Conservation (phyloP, 1,140 invertebrate genomes). For the Drosophila pruinosa region DNA sequence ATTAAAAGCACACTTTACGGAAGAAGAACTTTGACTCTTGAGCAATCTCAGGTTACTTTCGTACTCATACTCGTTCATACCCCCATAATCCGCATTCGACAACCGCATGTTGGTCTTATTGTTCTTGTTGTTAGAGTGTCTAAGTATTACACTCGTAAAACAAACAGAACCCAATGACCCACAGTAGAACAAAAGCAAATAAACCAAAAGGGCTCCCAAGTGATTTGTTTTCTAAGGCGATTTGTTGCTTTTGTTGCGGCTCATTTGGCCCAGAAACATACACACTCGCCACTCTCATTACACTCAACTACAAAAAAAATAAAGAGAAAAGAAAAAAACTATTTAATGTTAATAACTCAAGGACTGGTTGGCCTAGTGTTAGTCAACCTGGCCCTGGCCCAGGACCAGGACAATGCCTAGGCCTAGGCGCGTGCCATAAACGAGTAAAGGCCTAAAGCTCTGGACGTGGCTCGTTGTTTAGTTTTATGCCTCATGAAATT, state of each 20-base stretch:
- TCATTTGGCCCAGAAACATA: slow-evolving; percentile 56
- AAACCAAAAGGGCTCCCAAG: slow-evolving; percentile 48
- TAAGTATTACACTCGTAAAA: slow-evolving; percentile 26
- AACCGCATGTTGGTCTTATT: not conserved
- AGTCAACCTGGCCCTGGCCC: slow-evolving; percentile 4
- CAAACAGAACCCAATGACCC: slow-evolving; percentile 27
- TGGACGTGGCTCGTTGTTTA: slow-evolving; percentile 38
- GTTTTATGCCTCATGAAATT: slow-evolving; percentile 73
- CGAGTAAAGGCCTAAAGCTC: slow-evolving; percentile 5
- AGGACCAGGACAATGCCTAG: too few relatives aligned
- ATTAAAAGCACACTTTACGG: not conserved
- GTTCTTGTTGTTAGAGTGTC: slow-evolving; percentile 5
- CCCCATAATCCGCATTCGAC: slow-evolving; percentile 1
- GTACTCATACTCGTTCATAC: not conserved
- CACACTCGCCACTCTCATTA: not conserved
- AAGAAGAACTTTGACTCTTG: slow-evolving; percentile 20
- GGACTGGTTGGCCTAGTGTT: slow-evolving; percentile 48
- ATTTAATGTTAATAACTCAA: slow-evolving; percentile 73
- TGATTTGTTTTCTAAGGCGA: slow-evolving; percentile 52
- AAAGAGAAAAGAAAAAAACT: too few relatives aligned
- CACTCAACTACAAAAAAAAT: slow-evolving; percentile 15
- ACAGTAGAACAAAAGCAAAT: slow-evolving; percentile 33
- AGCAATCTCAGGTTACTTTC: not conserved
- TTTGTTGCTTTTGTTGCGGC: slow-evolving; percentile 54
- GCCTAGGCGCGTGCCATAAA: slow-evolving; percentile 16